Base-by-base conservation (phyloP, 1,140 invertebrate genomes). In the Rhagoletis pomonella region DNA sequence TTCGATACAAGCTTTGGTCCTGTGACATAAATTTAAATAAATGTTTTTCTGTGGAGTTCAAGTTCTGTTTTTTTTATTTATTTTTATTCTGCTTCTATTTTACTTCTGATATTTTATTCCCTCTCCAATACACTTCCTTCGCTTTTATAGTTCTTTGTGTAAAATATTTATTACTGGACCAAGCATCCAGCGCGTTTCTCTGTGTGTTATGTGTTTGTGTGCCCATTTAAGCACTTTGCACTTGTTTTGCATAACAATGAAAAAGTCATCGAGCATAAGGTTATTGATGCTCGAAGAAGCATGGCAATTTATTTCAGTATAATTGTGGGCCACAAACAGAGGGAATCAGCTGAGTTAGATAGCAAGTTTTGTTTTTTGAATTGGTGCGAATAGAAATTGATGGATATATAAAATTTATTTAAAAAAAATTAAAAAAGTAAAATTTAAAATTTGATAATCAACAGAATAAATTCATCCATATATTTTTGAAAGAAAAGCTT, bases 171-270 rank as follows among this genome's bases (percentile, higher is more conserved):
- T 62, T 62, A 62, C 60, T 62, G 3, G 60, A 62, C 60, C 60
- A n/a, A 17, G 60, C 60, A 62, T 17, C 1, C 17, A 14, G 17
- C 6, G 29, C 17, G 60, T 64, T 4, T 69, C 39, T 39, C 14
- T 73, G 39, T 9, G 7, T 44, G 29, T 67, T 29, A 39, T 39
- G 39, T 67, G 19, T 29, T 14, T 67, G 69, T 73, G 29, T 73
- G 50, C 50, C 50, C 44, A 39, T 73, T 73, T 47, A 73, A 73
- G 42, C 47, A 73, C 69, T 73, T 44, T 73, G 44, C 44, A 73
- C 69, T 73, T 73, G 69, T 73, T 73, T 73, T 73, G 69, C 69
- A 73, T 73, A 73, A 47, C 69, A 73, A 73, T 73, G 44, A 73
- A 73, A 64, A 81, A 55, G 47, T 55, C 47, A 81, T 55, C 19